Evolutionary conservation across 2,888 invertebrate species (phyloP), one percentile per base, ranked within the genome.

Genomic region (Geophilus truncorum): DNA sequence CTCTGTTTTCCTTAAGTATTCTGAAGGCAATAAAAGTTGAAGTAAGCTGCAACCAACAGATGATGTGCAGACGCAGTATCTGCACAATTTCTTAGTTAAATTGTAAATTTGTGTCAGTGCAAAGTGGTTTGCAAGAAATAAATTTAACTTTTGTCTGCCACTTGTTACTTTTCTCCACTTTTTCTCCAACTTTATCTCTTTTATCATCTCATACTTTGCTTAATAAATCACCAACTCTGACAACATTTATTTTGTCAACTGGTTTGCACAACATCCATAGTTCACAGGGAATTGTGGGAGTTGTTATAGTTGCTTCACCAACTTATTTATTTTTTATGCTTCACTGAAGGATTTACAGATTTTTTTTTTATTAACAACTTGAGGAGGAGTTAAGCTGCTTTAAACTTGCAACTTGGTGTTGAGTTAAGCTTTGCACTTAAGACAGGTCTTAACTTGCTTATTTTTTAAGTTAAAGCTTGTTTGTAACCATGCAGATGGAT

Each of bases 71-170:
- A 25, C 62, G 7, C 10, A 7, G 23, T 18, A 62, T 62, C 62
- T 62, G 62, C 62, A 62, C 62, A 62, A 62, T 62, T 62, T 62
- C 62, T 2, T 62, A 1, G 23, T 62, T 7, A 23, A 62, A 62
- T 62, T 62, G 62, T 62, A 25, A 62, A 62, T 62, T 62, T 62
- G 62, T 62, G 62, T 62, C 62, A 62, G 62, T 62, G 62, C 25
- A 25, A 62, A 62, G 62, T 62, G 62, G 62, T 23, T 62, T 23
- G 7, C 10, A 25, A 10, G 23, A 45, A 62, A 62, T 62, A 62
- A 62, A 62, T 62, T 62, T 23, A 23, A 62, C 62, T 62, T 62
- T 62, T 62, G 62, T 15, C 23, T 23, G 23, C 62, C 62, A 62
- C 62, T 62, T 57, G 57, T 57, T 57, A 23, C 23, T 57, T 57